These are phyloP conservation scores for Protonibea diacanthus DNA, from an alignment of 2,797 vertebrate species.

Conservation along the genomic window DNA sequence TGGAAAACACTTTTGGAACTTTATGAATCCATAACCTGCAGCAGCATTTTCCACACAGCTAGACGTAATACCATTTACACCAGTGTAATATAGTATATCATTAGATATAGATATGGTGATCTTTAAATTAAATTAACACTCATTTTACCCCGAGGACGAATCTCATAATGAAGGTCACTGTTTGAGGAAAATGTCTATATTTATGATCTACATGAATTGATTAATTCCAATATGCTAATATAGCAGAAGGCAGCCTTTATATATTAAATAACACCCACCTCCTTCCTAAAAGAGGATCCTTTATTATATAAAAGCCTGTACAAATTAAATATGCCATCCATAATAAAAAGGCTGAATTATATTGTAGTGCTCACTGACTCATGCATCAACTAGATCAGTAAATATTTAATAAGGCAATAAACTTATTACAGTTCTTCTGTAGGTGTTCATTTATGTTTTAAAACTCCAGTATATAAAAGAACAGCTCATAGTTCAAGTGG, in stretches of 20 bases:
- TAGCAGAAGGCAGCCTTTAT: constrained; percentile 2
- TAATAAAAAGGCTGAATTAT: constrained; percentile 40
- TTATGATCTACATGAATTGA: constrained; percentile 1
- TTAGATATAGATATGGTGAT: background rate
- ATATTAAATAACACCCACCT: constrained; percentile 47
- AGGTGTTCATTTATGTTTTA: constrained; percentile 4
- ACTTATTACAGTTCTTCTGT: constrained; percentile 15
- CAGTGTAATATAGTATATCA: background rate
- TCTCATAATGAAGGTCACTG: background rate
- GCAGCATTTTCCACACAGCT: background rate
- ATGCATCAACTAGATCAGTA: constrained; percentile 44
- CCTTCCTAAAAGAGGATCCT: constrained; percentile 21
- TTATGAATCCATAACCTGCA: background rate
- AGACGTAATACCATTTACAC: background rate
- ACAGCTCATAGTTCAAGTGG: background rate
- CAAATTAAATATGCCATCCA: constrained; percentile 47
- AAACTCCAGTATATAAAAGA: background rate
- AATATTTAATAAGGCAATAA: constrained; percentile 35
- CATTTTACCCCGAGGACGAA: background rate
- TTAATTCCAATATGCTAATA: constrained; percentile 23
- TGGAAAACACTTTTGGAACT: background rate
- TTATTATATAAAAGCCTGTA: constrained; percentile 37
- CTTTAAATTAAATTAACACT: background rate
- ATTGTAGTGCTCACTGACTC: constrained; percentile 41
- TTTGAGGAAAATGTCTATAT: constrained; percentile 12